Conservation (phyloP, 2,113 vertebrate genomes). For the Astur gentilis region DNA sequence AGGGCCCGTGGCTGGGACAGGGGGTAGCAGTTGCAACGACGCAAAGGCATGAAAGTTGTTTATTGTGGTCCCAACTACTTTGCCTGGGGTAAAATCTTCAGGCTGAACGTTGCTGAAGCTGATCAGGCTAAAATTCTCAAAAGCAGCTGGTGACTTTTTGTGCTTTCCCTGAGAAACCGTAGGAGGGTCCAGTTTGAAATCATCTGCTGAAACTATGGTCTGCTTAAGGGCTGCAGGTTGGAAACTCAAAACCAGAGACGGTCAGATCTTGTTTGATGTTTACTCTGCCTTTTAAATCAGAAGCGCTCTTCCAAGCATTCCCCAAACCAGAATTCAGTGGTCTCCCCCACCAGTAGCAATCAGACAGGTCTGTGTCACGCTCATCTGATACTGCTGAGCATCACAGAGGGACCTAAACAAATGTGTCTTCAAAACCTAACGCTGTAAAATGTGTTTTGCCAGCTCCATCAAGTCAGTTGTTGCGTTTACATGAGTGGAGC, state of each 20-base stretch:
- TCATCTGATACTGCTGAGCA: not conserved
- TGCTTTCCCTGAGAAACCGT: not conserved
- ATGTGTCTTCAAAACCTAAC: not conserved
- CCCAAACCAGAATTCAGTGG: not conserved
- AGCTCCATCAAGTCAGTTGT: not conserved
- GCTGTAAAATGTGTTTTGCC: not conserved
- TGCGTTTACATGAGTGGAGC: not conserved
- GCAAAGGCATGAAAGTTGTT: not conserved
- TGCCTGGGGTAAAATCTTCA: not conserved
- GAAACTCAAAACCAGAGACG: not conserved
- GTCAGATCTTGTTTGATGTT: not conserved
- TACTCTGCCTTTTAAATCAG: not conserved
- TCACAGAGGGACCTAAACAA: not conserved
- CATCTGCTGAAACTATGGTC: not conserved
- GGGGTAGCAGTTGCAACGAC: not conserved
- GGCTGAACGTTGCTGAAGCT: not conserved
- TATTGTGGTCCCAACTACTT: not conserved
- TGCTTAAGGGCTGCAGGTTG: not conserved
- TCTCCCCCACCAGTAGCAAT: accelerated
- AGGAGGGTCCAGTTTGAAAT: not conserved
- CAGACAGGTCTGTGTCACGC: not conserved
- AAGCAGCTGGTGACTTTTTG: not conserved
- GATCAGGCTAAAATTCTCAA: not conserved
- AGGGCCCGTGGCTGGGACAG: not conserved
- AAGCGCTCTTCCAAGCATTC: not conserved